Base-by-base conservation (phyloP, 2,888 invertebrate genomes). In the Willowsia nigromaculata region DNA sequence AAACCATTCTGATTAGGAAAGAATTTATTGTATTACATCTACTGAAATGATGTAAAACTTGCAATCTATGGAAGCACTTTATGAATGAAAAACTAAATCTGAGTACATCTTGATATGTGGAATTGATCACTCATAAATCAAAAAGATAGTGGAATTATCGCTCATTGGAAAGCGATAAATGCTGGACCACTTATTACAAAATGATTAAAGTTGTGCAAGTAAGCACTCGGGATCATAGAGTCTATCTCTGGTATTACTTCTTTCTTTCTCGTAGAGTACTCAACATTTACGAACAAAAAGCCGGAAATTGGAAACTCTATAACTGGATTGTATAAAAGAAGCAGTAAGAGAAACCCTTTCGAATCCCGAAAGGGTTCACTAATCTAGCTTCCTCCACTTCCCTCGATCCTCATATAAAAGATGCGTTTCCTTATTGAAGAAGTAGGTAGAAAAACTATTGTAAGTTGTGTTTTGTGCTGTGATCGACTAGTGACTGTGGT, bases 321-420 rank as follows among this genome's bases (percentile, higher is more conserved):
- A 56, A 88, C 82, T 82, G 22, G 76, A 87, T 87, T 81, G 37
- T 56, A 40, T 43, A 80, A 15, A 56, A 40, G 6, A 62, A 22
- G 33, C 13, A 62, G 50, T 18, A 37, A 78, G 25, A 53, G 43
- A 40, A 62, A 1, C 62, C 11, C 15, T 13, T 62, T 65, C 11
- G 40, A 43, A 40, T 56, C 62, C 76, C 68, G 6, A 40, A 37
- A 65, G 68, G 25, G 27, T 27, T 15, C 1, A 71, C 1, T 9
- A 6, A 62, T 1, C 62, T 22, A 3, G 22, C 18, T 40, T 22
- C 22, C 33, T 65, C 33, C 18, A 2, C 65, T 65, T 22, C 33
- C 50, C 18, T 47, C 18, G 4, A 65, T 47, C 78, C 22, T 50
- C 15, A 25, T 47, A 7, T 53, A 5, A 47, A 27, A 76, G n/a